phyloP scores from a whole-genome alignment of 2,888 invertebrate species.

The Apamea epomidion region DNA sequence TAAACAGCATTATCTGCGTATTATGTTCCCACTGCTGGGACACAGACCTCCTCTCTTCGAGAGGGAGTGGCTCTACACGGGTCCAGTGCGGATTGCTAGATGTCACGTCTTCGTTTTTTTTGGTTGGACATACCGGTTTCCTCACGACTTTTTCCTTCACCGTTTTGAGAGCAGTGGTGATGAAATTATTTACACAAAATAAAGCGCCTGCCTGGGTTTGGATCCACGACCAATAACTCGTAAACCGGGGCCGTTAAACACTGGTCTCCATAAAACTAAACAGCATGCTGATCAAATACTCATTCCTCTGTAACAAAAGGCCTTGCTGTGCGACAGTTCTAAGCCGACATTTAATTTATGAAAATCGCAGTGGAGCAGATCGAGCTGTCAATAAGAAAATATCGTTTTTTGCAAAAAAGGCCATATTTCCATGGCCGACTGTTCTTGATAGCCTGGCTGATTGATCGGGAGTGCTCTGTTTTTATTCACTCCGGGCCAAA shows the following conservation, averaged over 20 bases:
- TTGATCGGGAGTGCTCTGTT: slow-evolving; percentile 52
- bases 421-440: slow-evolving; percentile 45
- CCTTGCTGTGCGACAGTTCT: background rate
- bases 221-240: too few species aligned
- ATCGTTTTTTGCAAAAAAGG: slow-evolving; percentile 16
- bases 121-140: too few species aligned
- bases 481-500: slow-evolving; percentile 38
- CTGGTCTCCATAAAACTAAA: background rate
- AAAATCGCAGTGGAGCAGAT: slow-evolving; percentile 19
- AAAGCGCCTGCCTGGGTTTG: too few species aligned
- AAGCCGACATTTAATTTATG: background rate
- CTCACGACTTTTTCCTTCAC: too few species aligned
- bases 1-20: background rate
- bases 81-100: too few species aligned
- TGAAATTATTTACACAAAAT: too few species aligned
- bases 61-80: too few species aligned
- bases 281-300: background rate
- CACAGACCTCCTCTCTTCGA: too few species aligned
- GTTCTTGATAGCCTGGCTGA: slow-evolving; percentile 40
- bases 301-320: background rate
- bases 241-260: too few species aligned
- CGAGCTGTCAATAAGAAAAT: slow-evolving; percentile 17
- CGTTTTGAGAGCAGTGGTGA: too few species aligned
- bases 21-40: too few species aligned
- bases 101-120: too few species aligned